phyloP scores from a whole-genome alignment of 2,888 invertebrate genomes.

The Globia sparganii region DNA sequence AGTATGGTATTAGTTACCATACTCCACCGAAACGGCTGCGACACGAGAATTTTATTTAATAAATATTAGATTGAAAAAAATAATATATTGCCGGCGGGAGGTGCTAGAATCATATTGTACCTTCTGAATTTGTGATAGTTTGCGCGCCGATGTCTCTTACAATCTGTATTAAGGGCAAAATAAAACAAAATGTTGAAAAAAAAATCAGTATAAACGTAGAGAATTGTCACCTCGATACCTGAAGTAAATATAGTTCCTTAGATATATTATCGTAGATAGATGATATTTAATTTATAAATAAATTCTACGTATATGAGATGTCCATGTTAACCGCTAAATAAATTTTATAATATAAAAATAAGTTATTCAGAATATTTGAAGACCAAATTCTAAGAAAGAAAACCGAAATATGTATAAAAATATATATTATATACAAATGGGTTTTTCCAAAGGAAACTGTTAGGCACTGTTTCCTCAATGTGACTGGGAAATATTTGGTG shows the following conservation, averaged over 20 bases:
- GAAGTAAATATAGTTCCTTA: conserved; percentile 63
- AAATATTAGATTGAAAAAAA: too few relatives aligned
- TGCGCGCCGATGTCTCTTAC: neutral
- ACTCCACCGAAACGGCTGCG: too few relatives aligned
- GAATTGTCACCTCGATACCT: conserved; percentile 66
- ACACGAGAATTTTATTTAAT: too few relatives aligned
- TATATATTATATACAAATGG: neutral
- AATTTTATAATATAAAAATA: conserved; percentile 8
- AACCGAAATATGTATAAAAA: conserved; percentile 7
- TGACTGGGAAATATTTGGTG: conserved; percentile 13
- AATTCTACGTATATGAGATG: conserved; percentile 42
- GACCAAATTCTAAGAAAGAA: conserved; percentile 37
- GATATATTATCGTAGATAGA: conserved; percentile 35
- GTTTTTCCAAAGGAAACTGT: conserved; percentile 5
- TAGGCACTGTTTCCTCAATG: neutral
- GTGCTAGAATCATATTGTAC: neutral
- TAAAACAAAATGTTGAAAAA: conserved; percentile 3
- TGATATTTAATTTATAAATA: conserved; percentile 20
- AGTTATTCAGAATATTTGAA: conserved; percentile 21
- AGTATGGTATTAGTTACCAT: too few relatives aligned
- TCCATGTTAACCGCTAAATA: conserved; percentile 43
- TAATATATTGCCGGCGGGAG: too few relatives aligned
- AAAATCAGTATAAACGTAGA: conserved; percentile 14
- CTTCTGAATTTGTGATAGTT: neutral
- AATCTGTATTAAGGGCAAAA: neutral